phyloP scores from a whole-genome alignment of 1,140 invertebrate species.

The Philopotamus ludificatus region DNA sequence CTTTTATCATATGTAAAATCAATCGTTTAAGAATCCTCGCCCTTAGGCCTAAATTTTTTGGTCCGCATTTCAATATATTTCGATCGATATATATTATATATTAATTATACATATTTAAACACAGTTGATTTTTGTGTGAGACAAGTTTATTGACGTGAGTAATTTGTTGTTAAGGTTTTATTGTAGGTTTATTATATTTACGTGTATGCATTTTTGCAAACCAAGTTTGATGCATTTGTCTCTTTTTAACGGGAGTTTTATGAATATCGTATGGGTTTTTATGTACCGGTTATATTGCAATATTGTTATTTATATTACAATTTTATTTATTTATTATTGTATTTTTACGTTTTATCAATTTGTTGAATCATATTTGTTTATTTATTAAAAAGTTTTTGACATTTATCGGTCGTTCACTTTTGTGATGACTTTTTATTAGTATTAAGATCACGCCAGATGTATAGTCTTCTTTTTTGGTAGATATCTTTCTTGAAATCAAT shows the following conservation, averaged over 20 bases:
- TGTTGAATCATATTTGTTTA: constrained; percentile 38
- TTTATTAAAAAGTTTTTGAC: constrained; percentile 40
- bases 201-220: constrained; percentile 39
- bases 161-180: constrained; percentile 40
- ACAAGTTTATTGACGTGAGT: constrained; percentile 37
- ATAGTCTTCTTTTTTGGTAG: constrained; percentile 43
- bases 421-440: constrained; percentile 40
- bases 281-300: constrained; percentile 39
- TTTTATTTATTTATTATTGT: constrained; percentile 36
- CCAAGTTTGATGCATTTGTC: constrained; percentile 42
- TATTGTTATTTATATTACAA: constrained; percentile 40
- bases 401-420: constrained; percentile 38
- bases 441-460: constrained; percentile 42
- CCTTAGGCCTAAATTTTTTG: constrained; percentile 42
- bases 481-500: constrained; percentile 42
- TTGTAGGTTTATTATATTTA: constrained; percentile 16
- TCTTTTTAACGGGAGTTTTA: constrained; percentile 28
- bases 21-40: constrained; percentile 39
- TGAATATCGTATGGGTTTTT: constrained; percentile 23
- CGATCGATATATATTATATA: constrained; percentile 28
- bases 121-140: constrained; percentile 40
- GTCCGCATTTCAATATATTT: constrained; percentile 36
- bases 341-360: constrained; percentile 39
- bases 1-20: constrained; percentile 42
- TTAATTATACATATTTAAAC: no score